phyloP scores from a whole-genome alignment of 2,113 vertebrate species.

The Chloebia gouldiae region DNA sequence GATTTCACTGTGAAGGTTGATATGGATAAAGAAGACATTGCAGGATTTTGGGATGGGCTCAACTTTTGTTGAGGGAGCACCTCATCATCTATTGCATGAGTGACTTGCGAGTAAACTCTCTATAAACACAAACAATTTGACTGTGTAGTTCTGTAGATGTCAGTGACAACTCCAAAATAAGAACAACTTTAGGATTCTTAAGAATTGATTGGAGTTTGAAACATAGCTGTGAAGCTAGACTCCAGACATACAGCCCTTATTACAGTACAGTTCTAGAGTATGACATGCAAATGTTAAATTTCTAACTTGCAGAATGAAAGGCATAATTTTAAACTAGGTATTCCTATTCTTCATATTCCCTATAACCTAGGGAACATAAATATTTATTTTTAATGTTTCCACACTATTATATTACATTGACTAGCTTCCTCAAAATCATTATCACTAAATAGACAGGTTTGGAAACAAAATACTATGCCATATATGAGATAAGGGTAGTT shows the following conservation, averaged over 20 bases:
- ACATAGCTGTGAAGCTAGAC: not conserved
- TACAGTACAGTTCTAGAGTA: not conserved
- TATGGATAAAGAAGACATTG: not conserved
- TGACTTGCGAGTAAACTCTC: not conserved
- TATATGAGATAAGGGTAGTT: not conserved
- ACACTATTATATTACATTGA: not conserved
- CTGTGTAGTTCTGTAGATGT: not conserved
- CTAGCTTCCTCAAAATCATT: not conserved
- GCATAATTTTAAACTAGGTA: not conserved
- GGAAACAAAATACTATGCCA: not conserved
- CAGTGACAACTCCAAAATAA: not conserved
- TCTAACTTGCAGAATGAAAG: not conserved
- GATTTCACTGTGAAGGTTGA: not conserved
- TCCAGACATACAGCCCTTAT: not conserved
- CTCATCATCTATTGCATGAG: fast-evolving
- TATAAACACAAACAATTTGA: not conserved
- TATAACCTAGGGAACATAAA: not conserved
- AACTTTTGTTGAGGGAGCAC: not conserved
- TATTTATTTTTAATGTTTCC: not conserved
- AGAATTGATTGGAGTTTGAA: not conserved
- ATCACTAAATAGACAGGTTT: not conserved
- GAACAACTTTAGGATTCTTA: not conserved
- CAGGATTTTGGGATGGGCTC: not conserved
- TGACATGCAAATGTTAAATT: not conserved
- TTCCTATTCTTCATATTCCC: not conserved